Evolutionary conservation across 1,140 invertebrate genomes (phyloP).

Genomic region (Teleopsis dalmanni): DNA sequence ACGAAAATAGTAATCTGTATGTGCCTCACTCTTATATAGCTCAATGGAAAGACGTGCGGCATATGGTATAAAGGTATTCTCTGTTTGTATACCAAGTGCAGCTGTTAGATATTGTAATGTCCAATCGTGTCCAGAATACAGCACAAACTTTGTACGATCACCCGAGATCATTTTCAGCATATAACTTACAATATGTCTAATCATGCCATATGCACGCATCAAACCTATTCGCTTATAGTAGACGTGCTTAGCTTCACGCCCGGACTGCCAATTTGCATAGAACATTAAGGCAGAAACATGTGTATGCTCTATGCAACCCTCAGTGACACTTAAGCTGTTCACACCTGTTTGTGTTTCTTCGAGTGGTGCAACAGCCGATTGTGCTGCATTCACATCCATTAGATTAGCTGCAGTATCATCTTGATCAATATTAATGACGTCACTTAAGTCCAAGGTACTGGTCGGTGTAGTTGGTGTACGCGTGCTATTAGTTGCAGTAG

Average conservation of each 20-base stretch:
- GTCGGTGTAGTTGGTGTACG: constrained; percentile 6
- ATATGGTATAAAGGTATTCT: constrained; percentile 58
- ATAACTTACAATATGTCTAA: constrained; percentile 68
- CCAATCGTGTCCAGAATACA: constrained; percentile 88
- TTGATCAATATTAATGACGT: constrained; percentile 43
- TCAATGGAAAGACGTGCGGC: constrained; percentile 81
- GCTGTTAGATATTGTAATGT: constrained; percentile 75
- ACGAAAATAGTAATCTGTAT: constrained; percentile 61
- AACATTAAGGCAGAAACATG: constrained; percentile 66
- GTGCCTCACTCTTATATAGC: constrained; percentile 58
- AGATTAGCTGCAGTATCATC: constrained; percentile 26
- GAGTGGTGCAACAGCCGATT: neutral
- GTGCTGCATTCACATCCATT: constrained; percentile 13
- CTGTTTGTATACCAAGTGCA: constrained; percentile 61
- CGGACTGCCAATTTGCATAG: constrained; percentile 67
- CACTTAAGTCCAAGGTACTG: constrained; percentile 25
- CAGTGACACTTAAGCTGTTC: constrained; percentile 10
- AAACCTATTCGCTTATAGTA: constrained; percentile 59
- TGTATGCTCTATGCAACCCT: constrained; percentile 41
- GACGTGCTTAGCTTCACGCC: constrained; percentile 56
- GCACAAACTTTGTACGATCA: constrained; percentile 66
- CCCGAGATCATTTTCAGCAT: constrained; percentile 71
- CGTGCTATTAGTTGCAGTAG: constrained; percentile 6
- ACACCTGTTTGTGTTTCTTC: neutral
- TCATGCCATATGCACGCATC: constrained; percentile 67